Conservation (phyloP, 2,797 vertebrate species). For the Sebastes itinus region DNA sequence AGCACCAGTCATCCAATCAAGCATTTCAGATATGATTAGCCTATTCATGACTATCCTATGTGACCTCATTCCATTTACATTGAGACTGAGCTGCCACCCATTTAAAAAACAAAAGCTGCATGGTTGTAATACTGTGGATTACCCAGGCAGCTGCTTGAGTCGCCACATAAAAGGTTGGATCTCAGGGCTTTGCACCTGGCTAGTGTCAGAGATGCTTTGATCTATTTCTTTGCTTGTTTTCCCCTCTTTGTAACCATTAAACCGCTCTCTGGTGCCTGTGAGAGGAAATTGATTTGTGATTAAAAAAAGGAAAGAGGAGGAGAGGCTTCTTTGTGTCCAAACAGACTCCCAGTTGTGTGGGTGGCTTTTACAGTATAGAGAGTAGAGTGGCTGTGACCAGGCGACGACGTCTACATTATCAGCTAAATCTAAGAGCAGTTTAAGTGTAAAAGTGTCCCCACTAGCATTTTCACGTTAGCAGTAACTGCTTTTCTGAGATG, state of each 20-base stretch:
- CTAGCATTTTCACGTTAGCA: background rate
- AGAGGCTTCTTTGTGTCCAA: conserved; percentile 51
- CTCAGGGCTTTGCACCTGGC: conserved; percentile 74
- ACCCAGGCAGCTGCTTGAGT: conserved; percentile 46
- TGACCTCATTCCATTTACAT: conserved; percentile 19
- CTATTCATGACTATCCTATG: conserved; percentile 14
- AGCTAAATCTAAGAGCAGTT: background rate
- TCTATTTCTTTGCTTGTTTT: conserved; percentile 69
- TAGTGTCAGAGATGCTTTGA: conserved; percentile 72
- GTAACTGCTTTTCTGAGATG: background rate
- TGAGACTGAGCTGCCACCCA: background rate
- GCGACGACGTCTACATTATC: background rate
- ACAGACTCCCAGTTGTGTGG: conserved; percentile 31
- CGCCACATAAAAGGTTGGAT: conserved; percentile 66
- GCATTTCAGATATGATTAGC: conserved; percentile 37
- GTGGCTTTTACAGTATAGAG: conserved; percentile 25
- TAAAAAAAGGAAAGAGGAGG: conserved; percentile 54
- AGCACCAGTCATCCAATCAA: conserved; percentile 36
- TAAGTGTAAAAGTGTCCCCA: background rate
- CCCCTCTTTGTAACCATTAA: conserved; percentile 72
- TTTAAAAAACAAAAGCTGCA: conserved; percentile 42
- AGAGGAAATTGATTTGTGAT: conserved; percentile 71
- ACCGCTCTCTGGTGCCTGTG: conserved; percentile 57
- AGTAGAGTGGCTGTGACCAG: conserved; percentile 22
- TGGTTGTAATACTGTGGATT: conserved; percentile 35